These are phyloP conservation scores for Scaptomyza graminum DNA, from an alignment of 1,140 invertebrate genomes.

Conservation along the genomic window DNA sequence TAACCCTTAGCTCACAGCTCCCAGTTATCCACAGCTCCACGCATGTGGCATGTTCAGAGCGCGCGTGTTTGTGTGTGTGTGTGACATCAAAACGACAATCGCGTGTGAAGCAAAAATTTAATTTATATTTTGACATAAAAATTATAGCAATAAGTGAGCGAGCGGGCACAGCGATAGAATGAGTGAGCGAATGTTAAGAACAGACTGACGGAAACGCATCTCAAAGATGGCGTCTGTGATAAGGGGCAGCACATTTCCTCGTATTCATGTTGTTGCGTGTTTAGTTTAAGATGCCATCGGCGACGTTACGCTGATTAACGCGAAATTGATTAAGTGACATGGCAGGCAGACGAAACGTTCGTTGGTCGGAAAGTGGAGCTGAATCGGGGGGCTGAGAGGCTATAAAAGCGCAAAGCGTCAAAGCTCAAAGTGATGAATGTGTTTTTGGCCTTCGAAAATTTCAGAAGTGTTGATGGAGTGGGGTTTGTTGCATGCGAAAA, in stretches of 20 bases:
- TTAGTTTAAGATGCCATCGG: slow-evolving; percentile 72
- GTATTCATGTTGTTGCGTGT: slow-evolving; percentile 47
- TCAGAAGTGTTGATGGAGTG: slow-evolving; percentile 4
- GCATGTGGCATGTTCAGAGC: not conserved
- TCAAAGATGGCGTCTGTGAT: slow-evolving; percentile 56
- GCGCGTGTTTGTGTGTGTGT: slow-evolving; percentile 41
- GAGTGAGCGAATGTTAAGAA: not conserved
- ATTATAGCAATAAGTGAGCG: slow-evolving; percentile 77
- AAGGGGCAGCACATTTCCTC: slow-evolving; percentile 52
- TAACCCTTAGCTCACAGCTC: not conserved
- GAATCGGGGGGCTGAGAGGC: not conserved
- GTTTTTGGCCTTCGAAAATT: slow-evolving; percentile 23
- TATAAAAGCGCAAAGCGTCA: slow-evolving; percentile 33
- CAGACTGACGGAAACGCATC: slow-evolving; percentile 52
- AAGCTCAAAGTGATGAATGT: slow-evolving; percentile 49
- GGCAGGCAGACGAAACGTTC: slow-evolving; percentile 31
- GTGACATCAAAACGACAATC: slow-evolving; percentile 79
- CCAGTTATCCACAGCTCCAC: slow-evolving; percentile 10
- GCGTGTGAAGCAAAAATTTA: slow-evolving; percentile 81
- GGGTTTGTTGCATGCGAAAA: not conserved
- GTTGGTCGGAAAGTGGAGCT: not conserved
- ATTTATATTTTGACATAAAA: slow-evolving; percentile 83
- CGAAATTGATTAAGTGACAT: slow-evolving; percentile 81
- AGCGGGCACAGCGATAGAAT: slow-evolving; percentile 5
- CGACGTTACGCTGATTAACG: slow-evolving; percentile 77